Conservation (phyloP, 2,797 vertebrate genomes). For the Natrix natrix region DNA sequence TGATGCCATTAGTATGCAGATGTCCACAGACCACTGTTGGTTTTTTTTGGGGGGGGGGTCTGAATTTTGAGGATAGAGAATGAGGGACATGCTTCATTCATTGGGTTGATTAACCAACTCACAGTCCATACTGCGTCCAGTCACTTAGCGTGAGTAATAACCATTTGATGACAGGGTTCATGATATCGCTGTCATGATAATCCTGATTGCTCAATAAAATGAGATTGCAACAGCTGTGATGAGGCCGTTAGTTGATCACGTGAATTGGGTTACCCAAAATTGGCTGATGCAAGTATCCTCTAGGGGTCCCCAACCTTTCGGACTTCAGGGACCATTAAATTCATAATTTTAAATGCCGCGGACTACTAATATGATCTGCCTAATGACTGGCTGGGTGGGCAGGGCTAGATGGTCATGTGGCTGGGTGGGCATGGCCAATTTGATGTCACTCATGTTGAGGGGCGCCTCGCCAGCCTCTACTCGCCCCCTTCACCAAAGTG, state of each 20-base stretch:
- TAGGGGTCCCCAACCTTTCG: too few relatives aligned
- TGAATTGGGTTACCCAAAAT: background rate
- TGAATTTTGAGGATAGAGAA: background rate
- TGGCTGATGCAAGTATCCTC: background rate
- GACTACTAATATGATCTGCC: too few relatives aligned
- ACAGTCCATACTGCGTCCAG: background rate
- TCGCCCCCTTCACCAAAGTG: too few relatives aligned
- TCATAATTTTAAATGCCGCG: too few relatives aligned
- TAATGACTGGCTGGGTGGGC: too few relatives aligned
- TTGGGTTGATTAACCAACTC: background rate
- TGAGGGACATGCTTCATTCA: background rate
- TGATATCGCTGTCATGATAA: background rate
- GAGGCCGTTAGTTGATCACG: background rate
- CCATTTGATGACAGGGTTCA: background rate
- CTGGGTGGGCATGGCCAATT: too few relatives aligned
- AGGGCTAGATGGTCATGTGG: too few relatives aligned
- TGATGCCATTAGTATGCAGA: constrained; percentile 18
- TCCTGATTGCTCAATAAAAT: background rate
- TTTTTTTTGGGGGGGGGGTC: background rate
- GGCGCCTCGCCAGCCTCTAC: too few relatives aligned
- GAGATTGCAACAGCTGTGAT: background rate
- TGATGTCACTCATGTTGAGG: too few relatives aligned
- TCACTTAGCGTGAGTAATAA: background rate
- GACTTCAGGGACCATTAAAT: too few relatives aligned
- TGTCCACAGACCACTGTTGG: background rate